These are phyloP conservation scores for Cavia porcellus DNA, from an alignment of 2,113 vertebrate species.

Conservation along the genomic window DNA sequence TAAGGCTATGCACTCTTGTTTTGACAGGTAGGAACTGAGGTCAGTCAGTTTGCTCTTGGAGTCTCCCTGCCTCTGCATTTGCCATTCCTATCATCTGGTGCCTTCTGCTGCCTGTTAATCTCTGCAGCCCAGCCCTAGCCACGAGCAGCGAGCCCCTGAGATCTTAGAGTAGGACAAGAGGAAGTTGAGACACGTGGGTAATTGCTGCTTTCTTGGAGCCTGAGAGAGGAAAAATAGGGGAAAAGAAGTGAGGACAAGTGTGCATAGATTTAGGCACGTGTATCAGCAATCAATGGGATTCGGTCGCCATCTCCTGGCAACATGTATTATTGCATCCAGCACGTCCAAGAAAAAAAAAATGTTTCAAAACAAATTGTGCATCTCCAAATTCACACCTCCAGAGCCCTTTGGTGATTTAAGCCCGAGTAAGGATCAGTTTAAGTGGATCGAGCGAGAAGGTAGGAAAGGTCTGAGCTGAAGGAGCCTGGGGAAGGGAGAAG, in stretches of 20 bases:
- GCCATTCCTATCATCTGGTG: not conserved
- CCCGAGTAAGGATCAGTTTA: not conserved
- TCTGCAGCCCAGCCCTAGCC: not conserved
- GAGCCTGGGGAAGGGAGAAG: not conserved
- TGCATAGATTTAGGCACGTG: accelerated
- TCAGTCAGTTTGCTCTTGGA: not conserved
- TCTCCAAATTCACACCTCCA: not conserved
- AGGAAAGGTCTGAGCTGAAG: not conserved
- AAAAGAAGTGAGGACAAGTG: not conserved
- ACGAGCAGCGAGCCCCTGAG: not conserved
- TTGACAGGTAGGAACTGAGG: not conserved
- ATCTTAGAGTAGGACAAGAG: not conserved
- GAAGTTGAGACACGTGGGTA: not conserved
- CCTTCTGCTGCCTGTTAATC: not conserved
- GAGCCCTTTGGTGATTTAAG: not conserved
- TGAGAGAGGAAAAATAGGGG: not conserved
- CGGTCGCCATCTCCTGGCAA: slow-evolving; percentile 62
- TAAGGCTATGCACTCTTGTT: not conserved
- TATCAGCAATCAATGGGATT: not conserved
- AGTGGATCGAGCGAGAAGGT: not conserved
- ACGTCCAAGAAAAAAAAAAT: not conserved
- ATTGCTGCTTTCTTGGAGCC: not conserved
- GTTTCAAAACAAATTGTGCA: not conserved
- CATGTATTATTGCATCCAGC: not conserved
- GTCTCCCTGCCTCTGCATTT: not conserved